These are phyloP conservation scores for Hylaeus volcanicus DNA, from an alignment of 1,140 invertebrate genomes.

Conservation along the genomic window DNA sequence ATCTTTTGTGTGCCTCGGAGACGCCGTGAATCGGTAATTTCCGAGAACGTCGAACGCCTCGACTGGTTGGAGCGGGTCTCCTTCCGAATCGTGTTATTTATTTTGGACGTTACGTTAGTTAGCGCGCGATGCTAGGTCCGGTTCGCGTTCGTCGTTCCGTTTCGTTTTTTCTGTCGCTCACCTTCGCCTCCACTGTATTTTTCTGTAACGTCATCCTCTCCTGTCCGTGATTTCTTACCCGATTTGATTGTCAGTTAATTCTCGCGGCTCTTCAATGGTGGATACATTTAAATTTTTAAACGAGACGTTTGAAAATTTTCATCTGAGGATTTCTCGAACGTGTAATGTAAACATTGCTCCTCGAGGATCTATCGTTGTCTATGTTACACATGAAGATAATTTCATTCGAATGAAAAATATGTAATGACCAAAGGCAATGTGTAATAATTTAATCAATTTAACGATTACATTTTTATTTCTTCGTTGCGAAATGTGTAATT, in stretches of 20 bases:
- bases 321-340: too few relatives aligned
- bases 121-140: slow-evolving; percentile 14
- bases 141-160: slow-evolving; percentile 29
- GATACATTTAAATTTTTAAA: neutral
- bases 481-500: too few relatives aligned
- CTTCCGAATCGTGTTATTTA: slow-evolving; percentile 41
- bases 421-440: too few relatives aligned
- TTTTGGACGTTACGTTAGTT: slow-evolving; percentile 56
- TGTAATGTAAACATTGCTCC: neutral
- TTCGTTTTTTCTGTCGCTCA: slow-evolving; percentile 28
- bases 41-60: slow-evolving; percentile 39
- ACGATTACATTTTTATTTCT: too few relatives aligned
- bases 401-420: too few relatives aligned
- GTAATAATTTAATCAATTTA: too few relatives aligned
- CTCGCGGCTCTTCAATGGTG: neutral
- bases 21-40: slow-evolving; percentile 27
- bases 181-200: slow-evolving; percentile 11
- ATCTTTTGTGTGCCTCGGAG: neutral
- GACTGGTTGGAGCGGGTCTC: slow-evolving; percentile 10
- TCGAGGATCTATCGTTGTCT: neutral
- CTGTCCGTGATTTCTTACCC: neutral
- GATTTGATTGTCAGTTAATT: neutral
- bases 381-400: too few relatives aligned
- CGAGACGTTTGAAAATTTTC: neutral
- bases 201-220: slow-evolving; percentile 9